Conservation (phyloP, 2,797 vertebrate genomes). For the Gambelia wislizenii region DNA sequence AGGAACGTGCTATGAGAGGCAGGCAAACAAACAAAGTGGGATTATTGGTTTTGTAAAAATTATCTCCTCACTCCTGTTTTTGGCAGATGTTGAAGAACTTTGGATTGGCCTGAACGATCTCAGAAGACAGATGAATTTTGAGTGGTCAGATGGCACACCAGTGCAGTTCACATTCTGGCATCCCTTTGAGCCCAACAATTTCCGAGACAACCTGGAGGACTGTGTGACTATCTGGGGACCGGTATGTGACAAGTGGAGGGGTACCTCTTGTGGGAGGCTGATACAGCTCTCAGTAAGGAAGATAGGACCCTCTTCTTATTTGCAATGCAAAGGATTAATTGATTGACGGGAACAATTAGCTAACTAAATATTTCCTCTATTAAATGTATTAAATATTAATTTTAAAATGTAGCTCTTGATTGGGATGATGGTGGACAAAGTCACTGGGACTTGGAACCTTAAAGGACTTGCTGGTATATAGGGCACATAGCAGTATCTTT, state of each 20-base stretch:
- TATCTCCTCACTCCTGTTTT: not conserved
- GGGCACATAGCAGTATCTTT: not conserved
- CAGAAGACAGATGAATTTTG: conserved; percentile 96
- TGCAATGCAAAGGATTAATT: not conserved
- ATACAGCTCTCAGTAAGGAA: not conserved
- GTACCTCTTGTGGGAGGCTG: not conserved
- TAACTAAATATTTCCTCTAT: not conserved
- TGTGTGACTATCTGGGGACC: conserved; percentile 97
- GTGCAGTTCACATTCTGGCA: conserved; percentile 98
- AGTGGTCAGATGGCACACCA: conserved; percentile 93
- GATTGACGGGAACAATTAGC: not conserved
- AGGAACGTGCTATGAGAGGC: not conserved
- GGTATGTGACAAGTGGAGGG: conserved; percentile 82
- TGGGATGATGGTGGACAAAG: not conserved
- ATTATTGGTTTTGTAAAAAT: not conserved
- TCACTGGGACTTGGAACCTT: not conserved
- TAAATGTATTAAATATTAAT: too few species aligned
- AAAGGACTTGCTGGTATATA: not conserved
- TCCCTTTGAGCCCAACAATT: conserved; percentile 97
- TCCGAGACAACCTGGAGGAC: conserved; percentile 92
- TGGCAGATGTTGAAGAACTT: conserved; percentile 90
- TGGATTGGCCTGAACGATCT: conserved; percentile 97
- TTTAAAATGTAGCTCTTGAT: not conserved
- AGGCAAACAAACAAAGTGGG: not conserved
- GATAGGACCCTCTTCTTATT: too few species aligned